Conservation (phyloP, 2,888 invertebrate species). For the Drosophila yooni region DNA sequence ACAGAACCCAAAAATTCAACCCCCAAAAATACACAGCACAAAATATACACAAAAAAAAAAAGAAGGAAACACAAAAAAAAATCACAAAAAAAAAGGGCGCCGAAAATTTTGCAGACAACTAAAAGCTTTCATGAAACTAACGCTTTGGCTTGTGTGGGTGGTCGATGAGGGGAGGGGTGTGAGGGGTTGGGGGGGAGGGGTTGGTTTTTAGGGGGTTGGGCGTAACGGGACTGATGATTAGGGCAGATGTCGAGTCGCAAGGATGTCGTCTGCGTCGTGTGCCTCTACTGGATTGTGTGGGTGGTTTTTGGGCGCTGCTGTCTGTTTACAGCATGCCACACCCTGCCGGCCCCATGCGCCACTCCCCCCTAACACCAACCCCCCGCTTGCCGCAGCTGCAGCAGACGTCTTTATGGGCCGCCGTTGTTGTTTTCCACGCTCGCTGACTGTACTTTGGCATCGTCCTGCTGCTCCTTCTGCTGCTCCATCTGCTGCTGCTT, state of each 20-base stretch:
- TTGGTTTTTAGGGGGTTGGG: constrained; percentile 9
- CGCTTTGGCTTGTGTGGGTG: constrained; percentile 28
- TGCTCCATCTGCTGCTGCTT: constrained; percentile 24
- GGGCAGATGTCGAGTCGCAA: constrained; percentile 72
- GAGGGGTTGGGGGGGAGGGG: neutral
- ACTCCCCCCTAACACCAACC: constrained; percentile 7
- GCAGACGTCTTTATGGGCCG: constrained; percentile 78
- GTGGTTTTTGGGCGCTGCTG: neutral
- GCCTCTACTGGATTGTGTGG: neutral
- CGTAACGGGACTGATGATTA: constrained; percentile 60
- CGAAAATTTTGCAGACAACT: constrained; percentile 78
- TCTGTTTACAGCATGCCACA: constrained; percentile 35
- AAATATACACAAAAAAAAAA: constrained; percentile 8
- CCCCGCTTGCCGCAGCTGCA: constrained; percentile 44
- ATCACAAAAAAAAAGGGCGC: constrained; percentile 57
- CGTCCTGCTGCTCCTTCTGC: constrained; percentile 35
- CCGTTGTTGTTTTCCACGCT: constrained; percentile 74
- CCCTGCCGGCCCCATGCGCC: neutral
- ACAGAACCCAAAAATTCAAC: constrained; percentile 71
- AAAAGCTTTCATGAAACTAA: constrained; percentile 79
- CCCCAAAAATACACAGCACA: constrained; percentile 62
- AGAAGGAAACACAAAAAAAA: constrained; percentile 35
- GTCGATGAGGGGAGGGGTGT: neutral
- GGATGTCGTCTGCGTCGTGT: constrained; percentile 42
- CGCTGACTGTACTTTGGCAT: constrained; percentile 75